A percentile compares a stretch with the other conserved stretches of the same genome.
These are phyloP conservation scores for Lithophane semibrunnea DNA, from an alignment of 2,888 invertebrate species.

Conservation along the genomic window DNA sequence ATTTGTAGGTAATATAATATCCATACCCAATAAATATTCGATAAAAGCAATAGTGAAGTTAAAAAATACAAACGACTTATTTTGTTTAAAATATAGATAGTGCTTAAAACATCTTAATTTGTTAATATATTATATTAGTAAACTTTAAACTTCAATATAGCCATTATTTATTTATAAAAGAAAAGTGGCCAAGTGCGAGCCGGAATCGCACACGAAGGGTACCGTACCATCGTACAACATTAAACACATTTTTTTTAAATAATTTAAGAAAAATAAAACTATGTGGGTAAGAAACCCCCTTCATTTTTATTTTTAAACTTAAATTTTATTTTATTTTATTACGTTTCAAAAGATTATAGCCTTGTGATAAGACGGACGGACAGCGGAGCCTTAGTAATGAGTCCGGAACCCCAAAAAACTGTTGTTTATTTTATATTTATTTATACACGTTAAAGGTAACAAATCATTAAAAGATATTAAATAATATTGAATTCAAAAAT, in stretches of 20 bases:
- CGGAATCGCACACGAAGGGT: not conserved
- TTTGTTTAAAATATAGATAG: not conserved
- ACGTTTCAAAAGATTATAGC: too few relatives aligned
- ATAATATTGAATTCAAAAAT: conserved; percentile 54
- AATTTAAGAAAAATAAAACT: too few relatives aligned
- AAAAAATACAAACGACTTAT: conserved; percentile 31
- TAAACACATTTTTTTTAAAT: not conserved
- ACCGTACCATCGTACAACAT: not conserved
- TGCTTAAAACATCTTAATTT: conserved; percentile 31
- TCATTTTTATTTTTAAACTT: too few relatives aligned
- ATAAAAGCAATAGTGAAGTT: conserved; percentile 20
- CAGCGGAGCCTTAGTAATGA: not conserved
- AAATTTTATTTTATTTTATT: not conserved
- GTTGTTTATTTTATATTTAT: not conserved
- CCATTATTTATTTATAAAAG: not conserved
- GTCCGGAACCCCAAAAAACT: not conserved
- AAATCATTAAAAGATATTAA: conserved; percentile 35
- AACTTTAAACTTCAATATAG: conserved; percentile 1
- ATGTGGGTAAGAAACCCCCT: too few relatives aligned
- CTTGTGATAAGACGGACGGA: not conserved
- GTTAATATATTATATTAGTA: conserved; percentile 16
- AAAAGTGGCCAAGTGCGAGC: not conserved
- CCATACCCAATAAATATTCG: conserved; percentile 28
- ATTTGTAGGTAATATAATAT: conserved; percentile 27
- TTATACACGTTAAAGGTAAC: conserved; percentile 9